phyloP scores from a whole-genome alignment of 1,140 invertebrate genomes.

The Capitella teleta region DNA sequence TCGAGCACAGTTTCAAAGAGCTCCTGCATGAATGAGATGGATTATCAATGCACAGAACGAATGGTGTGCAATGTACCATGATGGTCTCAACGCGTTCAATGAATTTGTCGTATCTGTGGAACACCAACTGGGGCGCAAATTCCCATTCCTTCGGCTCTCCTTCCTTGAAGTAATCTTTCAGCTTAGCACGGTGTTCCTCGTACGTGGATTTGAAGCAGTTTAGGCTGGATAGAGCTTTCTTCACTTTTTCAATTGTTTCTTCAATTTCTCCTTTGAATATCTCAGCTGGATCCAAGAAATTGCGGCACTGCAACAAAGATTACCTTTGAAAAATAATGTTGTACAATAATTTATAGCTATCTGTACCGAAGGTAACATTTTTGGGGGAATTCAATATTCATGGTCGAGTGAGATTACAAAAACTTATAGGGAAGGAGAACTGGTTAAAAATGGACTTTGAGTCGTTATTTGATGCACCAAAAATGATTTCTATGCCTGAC shows the following conservation, averaged over 20 bases:
- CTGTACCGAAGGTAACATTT: too few relatives aligned
- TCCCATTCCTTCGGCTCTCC: slow-evolving; percentile 63
- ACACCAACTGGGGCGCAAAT: slow-evolving; percentile 77
- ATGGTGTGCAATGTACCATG: slow-evolving; percentile 45
- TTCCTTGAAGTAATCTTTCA: slow-evolving; percentile 48
- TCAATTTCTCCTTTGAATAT: slow-evolving; percentile 55
- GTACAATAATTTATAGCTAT: too few relatives aligned
- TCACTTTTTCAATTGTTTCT: slow-evolving; percentile 66
- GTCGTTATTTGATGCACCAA: too few relatives aligned
- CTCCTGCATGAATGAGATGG: slow-evolving; percentile 45
- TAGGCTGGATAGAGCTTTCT: slow-evolving; percentile 69
- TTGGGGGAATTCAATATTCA: too few relatives aligned
- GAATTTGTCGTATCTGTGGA: slow-evolving; percentile 73
- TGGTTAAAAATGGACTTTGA: too few relatives aligned
- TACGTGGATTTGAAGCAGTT: slow-evolving; percentile 56
- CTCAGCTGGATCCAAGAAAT: slow-evolving; percentile 73
- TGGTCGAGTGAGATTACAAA: too few relatives aligned
- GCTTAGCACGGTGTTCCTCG: slow-evolving; percentile 57
- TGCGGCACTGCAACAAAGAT: slow-evolving; percentile 25
- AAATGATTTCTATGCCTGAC: too few relatives aligned
- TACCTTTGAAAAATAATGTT: too few relatives aligned
- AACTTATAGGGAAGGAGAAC: too few relatives aligned
- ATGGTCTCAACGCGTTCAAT: slow-evolving; percentile 68
- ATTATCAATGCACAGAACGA: not conserved
- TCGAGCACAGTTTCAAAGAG: slow-evolving; percentile 85